A percentile compares a stretch with the other conserved stretches of the same genome.
phyloP scores from a whole-genome alignment of 2,113 vertebrate genomes.

The Istiophorus platypterus region DNA sequence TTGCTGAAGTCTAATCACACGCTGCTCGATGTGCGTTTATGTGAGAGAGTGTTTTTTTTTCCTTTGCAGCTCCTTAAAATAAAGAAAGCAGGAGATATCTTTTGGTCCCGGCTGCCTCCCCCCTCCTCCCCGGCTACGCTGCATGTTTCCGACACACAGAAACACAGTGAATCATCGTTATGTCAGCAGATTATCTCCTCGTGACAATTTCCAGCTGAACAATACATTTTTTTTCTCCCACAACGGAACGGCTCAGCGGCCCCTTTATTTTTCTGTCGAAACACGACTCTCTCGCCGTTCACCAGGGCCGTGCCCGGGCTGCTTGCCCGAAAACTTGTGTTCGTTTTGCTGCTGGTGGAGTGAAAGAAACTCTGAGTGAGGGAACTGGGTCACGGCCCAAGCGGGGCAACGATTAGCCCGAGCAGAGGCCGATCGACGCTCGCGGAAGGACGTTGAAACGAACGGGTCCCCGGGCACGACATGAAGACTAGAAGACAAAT shows the following conservation, averaged over 20 bases:
- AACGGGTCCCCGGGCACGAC: neutral
- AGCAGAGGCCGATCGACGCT: neutral
- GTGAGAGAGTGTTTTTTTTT: neutral
- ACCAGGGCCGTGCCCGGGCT: neutral
- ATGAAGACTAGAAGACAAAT: too few relatives aligned
- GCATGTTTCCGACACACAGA: constrained; percentile 24
- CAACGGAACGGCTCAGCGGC: neutral
- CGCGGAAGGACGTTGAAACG: neutral
- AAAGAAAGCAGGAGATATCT: constrained; percentile 15
- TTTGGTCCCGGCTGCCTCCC: neutral
- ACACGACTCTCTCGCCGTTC: neutral
- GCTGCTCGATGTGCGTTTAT: constrained; percentile 7
- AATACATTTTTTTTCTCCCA: neutral
- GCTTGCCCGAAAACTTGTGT: constrained; percentile 14
- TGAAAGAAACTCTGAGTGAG: constrained; percentile 36
- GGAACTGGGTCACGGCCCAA: constrained; percentile 42
- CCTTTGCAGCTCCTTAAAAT: constrained; percentile 16
- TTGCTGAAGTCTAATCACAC: neutral
- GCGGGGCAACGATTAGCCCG: neutral
- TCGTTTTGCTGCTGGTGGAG: constrained; percentile 29
- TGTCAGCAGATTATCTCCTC: constrained; percentile 53
- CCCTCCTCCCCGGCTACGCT: neutral
- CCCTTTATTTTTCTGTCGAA: constrained; percentile 6
- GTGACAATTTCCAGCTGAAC: constrained; percentile 40
- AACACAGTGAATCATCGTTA: constrained; percentile 39